Conservation (phyloP, 64 coral and sea anemone genomes). For the Montipora sp. region DNA sequence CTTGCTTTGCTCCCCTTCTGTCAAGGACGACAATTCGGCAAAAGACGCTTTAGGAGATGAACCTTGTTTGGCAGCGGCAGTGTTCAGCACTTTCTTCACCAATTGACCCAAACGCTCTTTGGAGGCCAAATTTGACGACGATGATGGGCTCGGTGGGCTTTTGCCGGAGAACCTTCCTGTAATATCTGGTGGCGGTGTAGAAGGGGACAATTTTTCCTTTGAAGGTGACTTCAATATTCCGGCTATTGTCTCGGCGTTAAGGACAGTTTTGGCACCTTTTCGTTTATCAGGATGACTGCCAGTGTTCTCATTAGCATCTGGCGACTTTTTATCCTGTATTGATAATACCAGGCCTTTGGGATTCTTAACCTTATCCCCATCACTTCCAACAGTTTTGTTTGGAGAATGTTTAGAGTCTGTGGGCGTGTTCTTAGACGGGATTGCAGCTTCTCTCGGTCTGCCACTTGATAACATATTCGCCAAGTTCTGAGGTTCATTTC, state of each 20-base stretch:
- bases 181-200: constrained; percentile 38
- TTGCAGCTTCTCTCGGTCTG: not conserved
- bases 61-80: constrained; percentile 69
- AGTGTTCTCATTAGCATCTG: not conserved
- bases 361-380: constrained; percentile 11
- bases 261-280: not conserved
- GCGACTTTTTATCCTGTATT: constrained; percentile 7
- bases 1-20: not conserved
- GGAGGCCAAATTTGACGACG: constrained; percentile 64
- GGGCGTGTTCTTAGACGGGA: not conserved
- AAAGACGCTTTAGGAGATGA: constrained; percentile 56
- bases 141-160: constrained; percentile 60
- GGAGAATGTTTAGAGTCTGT: not conserved
- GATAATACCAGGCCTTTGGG: not conserved
- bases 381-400: constrained; percentile 5
- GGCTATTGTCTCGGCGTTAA: not conserved
- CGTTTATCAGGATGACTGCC: not conserved
- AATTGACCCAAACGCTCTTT: constrained; percentile 86
- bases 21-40: constrained; percentile 1
- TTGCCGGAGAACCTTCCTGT: not conserved
- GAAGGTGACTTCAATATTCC: not conserved
- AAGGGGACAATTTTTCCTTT: not conserved
- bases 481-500: not conserved
- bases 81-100: constrained; percentile 89
- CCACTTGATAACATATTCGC: not conserved